Conservation (phyloP, 1,140 invertebrate species). For the Telenomus remus region DNA sequence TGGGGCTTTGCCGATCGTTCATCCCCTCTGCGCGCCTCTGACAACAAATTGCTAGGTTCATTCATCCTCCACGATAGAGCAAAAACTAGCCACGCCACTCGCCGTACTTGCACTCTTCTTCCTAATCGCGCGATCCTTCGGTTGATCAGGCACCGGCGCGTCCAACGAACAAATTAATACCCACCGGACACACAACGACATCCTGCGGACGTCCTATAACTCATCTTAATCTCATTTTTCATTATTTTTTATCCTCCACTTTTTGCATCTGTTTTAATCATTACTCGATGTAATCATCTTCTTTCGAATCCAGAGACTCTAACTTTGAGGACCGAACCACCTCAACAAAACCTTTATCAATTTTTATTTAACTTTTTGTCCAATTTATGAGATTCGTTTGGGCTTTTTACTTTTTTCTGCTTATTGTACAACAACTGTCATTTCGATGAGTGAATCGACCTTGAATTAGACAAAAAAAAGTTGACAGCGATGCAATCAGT, state of each 20-base stretch:
- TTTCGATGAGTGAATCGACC: constrained; percentile 18
- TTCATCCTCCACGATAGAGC: constrained; percentile 72
- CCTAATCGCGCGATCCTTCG: constrained; percentile 23
- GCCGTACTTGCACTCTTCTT: constrained; percentile 31
- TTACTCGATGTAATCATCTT: neutral
- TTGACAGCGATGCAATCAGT: too few relatives aligned
- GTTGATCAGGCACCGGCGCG: neutral
- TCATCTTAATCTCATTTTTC: constrained; percentile 14
- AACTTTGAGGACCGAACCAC: too few relatives aligned
- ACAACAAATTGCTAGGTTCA: constrained; percentile 75
- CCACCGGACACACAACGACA: constrained; percentile 43
- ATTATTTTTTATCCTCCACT: neutral
- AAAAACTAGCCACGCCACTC: constrained; percentile 72
- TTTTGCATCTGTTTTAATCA: constrained; percentile 5
- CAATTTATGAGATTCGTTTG: too few relatives aligned
- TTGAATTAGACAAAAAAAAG: constrained; percentile 24
- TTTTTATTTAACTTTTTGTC: too few relatives aligned
- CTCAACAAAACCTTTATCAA: too few relatives aligned
- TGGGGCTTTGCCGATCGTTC: constrained; percentile 48
- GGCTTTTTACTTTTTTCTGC: too few relatives aligned
- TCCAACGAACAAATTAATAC: constrained; percentile 33
- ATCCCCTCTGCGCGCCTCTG: constrained; percentile 30
- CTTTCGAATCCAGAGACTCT: too few relatives aligned
- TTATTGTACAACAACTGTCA: too few relatives aligned
- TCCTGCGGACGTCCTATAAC: constrained; percentile 55